These are phyloP conservation scores for Rhadinocentrus ornatus DNA, from an alignment of 2,797 vertebrate species.

Conservation along the genomic window DNA sequence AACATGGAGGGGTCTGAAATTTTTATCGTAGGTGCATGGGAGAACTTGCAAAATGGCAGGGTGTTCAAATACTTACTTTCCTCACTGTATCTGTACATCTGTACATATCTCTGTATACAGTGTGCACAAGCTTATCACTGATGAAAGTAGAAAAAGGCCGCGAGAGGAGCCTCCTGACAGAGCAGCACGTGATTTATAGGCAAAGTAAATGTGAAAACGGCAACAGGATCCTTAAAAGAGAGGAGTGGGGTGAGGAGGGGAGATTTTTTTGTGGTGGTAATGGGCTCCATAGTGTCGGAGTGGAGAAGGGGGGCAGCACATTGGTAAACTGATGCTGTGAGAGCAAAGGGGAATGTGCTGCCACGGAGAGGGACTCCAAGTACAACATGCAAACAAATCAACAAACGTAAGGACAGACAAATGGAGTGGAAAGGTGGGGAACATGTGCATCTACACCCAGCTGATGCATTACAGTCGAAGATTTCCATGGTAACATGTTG, in stretches of 20 bases:
- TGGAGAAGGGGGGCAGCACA: not conserved
- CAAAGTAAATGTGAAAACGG: constrained; percentile 72
- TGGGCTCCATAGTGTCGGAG: constrained; percentile 41
- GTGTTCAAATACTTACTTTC: too few relatives aligned
- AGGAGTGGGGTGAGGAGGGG: not conserved
- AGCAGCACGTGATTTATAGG: constrained; percentile 68
- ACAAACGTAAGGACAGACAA: too few relatives aligned
- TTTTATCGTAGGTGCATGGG: too few relatives aligned
- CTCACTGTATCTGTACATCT: too few relatives aligned
- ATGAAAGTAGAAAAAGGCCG: constrained; percentile 56
- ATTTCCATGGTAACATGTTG: too few relatives aligned
- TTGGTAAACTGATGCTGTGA: constrained; percentile 68
- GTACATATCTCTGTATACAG: constrained; percentile 2
- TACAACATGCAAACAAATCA: too few relatives aligned
- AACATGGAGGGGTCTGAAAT: too few relatives aligned
- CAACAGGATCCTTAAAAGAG: constrained; percentile 56
- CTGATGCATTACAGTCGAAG: too few relatives aligned
- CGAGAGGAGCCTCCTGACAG: constrained; percentile 36
- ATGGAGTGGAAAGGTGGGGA: too few relatives aligned
- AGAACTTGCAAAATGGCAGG: too few relatives aligned
- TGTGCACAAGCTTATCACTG: constrained; percentile 19
- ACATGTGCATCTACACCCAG: too few relatives aligned
- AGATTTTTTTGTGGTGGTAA: constrained; percentile 51
- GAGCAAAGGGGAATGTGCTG: constrained; percentile 53
- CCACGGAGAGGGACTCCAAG: constrained; percentile 52